Evolutionary conservation across 2,113 vertebrate species (phyloP), one percentile per base, ranked within the genome.

Genomic region (Empidonax alnorum): DNA sequence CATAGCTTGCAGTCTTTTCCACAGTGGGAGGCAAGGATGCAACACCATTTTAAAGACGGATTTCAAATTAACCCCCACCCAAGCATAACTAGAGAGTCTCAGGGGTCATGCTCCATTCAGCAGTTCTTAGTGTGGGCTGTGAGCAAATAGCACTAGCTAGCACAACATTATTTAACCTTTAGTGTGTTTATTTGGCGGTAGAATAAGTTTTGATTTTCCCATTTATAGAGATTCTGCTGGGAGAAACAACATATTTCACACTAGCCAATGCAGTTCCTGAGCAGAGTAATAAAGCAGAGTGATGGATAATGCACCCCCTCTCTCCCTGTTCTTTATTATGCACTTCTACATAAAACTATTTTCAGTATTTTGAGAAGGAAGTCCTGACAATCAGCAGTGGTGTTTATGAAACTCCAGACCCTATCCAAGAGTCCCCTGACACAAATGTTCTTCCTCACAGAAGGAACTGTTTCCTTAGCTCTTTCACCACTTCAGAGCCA

Each of bases 391-490:
- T 92, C 92, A 93, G 76, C 47, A 23, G 61, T 71, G 88, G 72
- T 94, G 88, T 90, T 97, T 96, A 96, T 96, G 96, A 95, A 97
- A 94, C 90, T 96, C 85, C 85, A 96, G 94, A 95, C 79, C 68
- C 72, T 92, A n/a, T 72, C 72, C 72, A 88, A 93, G 59, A 84
- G 85, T 95, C 96, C 90, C 88, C 68, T 5, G 76, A 94, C 49
- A 96, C 83, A 95, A 93, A 94, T 93, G 90, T 95, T 94, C 94
- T 91, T 96, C 94, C 93, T 96, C 47, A 81, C 52, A 86, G 88
- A 92, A 94, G 68, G 79, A 93, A 94, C 76, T 84, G 72, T 93
- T 97, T 95, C 92, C 86, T 95, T 71, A 96, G 90, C 47, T 93
- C 72, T 92, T 85, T 93, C 61, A 92, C 59, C 79, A 78, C 61